These are phyloP conservation scores for Hippopotamus amphibius DNA, from an alignment of 2,113 vertebrate genomes.

Conservation along the genomic window DNA sequence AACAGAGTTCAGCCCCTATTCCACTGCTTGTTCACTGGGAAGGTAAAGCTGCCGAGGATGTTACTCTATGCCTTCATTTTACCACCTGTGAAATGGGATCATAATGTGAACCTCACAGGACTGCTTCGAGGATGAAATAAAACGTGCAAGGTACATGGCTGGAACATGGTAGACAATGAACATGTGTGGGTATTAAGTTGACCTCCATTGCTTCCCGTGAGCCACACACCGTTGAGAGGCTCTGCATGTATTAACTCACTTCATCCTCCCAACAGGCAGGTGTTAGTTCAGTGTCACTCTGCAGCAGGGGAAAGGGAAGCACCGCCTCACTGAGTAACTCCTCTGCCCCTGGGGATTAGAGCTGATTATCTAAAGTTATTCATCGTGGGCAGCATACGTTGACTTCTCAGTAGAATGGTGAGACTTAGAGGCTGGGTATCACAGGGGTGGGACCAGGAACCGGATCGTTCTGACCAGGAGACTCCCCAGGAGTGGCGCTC, in stretches of 20 bases:
- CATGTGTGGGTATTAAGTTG: background rate
- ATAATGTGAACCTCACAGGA: background rate
- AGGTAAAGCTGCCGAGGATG: background rate
- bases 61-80: background rate
- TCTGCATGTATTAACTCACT: background rate
- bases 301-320: background rate
- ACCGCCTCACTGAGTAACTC: background rate
- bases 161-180: background rate
- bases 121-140: background rate
- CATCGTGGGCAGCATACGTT: fast-evolving
- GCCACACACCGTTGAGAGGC: too few species aligned
- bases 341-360: background rate
- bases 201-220: background rate
- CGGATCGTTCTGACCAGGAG: background rate
- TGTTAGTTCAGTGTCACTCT: background rate
- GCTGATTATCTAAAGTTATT: background rate
- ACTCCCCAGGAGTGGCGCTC: background rate
- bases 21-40: background rate
- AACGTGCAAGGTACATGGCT: fast-evolving
- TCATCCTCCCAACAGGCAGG: background rate
- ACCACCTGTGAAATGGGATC: background rate
- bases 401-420: background rate
- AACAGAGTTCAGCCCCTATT: background rate
- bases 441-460: background rate
- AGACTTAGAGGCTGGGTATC: background rate